Percentiles rank a stretch among this genome's conserved stretches.
Evolutionary conservation across 2,797 vertebrate species (phyloP).

Genomic region (Odontamblyopus lacepedii): DNA sequence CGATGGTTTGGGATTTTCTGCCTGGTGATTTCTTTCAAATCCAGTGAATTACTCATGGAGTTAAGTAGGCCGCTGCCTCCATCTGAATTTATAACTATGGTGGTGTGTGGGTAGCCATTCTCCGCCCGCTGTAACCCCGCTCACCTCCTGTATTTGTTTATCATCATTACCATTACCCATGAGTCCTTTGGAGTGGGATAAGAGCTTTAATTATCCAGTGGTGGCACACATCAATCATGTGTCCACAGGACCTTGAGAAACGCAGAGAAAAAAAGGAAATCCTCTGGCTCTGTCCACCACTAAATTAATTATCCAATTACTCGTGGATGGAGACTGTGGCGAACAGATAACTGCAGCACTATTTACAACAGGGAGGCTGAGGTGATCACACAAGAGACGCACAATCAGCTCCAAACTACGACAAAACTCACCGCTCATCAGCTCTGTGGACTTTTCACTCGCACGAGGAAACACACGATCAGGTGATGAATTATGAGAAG

Average conservation of each 20-base stretch:
- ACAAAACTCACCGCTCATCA: slow-evolving; percentile 45
- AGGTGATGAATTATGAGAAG: slow-evolving; percentile 29
- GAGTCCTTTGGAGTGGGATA: slow-evolving; percentile 13
- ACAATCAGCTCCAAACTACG: slow-evolving; percentile 69
- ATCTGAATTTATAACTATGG: no score
- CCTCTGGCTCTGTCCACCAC: slow-evolving; percentile 73
- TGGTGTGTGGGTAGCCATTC: no score
- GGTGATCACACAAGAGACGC: slow-evolving; percentile 71
- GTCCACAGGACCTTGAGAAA: slow-evolving; percentile 56
- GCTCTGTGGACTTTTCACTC: slow-evolving; percentile 43
- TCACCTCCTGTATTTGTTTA: slow-evolving; percentile 15
- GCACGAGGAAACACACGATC: slow-evolving; percentile 16
- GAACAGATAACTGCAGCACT: slow-evolving; percentile 73
- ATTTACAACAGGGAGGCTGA: slow-evolving; percentile 72
- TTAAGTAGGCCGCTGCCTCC: no score
- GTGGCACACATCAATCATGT: slow-evolving; percentile 71
- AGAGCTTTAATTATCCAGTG: slow-evolving; percentile 54
- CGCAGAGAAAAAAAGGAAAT: slow-evolving; percentile 63
- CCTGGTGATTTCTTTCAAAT: no score
- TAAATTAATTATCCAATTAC: slow-evolving; percentile 83
- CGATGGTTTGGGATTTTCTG: neutral
- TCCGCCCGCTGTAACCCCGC: neutral
- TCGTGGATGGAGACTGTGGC: slow-evolving; percentile 72
- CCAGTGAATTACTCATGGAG: no score
- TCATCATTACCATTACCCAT: slow-evolving; percentile 9